Evolutionary conservation across 2,113 vertebrate species (phyloP).

Genomic region (Empidonax alnorum): DNA sequence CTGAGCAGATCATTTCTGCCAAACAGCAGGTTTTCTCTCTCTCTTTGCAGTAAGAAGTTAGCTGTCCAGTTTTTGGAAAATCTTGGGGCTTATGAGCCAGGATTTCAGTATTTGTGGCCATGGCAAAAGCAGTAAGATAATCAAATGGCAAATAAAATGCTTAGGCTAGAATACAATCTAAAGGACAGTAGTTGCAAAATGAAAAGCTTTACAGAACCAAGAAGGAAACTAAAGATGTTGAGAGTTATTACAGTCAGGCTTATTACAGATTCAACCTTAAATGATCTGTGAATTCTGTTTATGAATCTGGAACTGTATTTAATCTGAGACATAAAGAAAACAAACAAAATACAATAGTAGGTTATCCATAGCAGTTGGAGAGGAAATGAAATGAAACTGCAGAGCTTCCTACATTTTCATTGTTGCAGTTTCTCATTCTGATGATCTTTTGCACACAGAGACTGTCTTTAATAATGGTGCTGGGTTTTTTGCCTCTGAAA

Average conservation of each 20-base stretch:
- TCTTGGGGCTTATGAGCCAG: neutral
- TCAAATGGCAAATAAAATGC: constrained; percentile 3
- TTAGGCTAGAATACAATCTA: neutral
- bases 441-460: neutral
- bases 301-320: neutral
- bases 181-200: neutral
- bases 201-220: neutral
- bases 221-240: neutral
- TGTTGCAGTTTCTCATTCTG: neutral
- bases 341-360: neutral
- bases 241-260: neutral
- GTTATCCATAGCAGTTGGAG: neutral
- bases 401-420: neutral
- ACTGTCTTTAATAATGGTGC: neutral
- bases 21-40: neutral
- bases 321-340: neutral
- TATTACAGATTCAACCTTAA: neutral
- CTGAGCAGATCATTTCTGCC: neutral
- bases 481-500: neutral
- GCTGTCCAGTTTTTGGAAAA: neutral
- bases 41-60: neutral
- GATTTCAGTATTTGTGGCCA: neutral
- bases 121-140: neutral
- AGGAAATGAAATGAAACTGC: neutral
- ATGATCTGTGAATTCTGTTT: constrained; percentile 22